Evolutionary conservation across 1,140 invertebrate species (phyloP).

Genomic region (Ips nitidus): DNA sequence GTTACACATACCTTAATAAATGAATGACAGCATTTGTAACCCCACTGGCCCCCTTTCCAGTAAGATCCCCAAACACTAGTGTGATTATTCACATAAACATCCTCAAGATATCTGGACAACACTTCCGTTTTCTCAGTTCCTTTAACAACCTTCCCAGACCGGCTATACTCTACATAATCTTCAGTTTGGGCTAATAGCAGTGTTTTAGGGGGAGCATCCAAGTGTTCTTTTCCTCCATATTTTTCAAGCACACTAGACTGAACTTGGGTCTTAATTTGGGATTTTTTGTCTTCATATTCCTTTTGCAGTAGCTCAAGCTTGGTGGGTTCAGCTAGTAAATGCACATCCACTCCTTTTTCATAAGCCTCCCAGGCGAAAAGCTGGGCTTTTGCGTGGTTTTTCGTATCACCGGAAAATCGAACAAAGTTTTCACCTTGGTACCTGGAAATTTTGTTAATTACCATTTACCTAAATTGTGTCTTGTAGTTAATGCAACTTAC

Average conservation of each 20-base stretch:
- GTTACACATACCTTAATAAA: slow-evolving; percentile 73
- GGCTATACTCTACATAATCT: slow-evolving; percentile 93
- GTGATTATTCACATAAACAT: slow-evolving; percentile 90
- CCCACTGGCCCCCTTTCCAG: slow-evolving; percentile 92
- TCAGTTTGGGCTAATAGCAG: slow-evolving; percentile 93
- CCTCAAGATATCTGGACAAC: slow-evolving; percentile 93
- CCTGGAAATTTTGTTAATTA: slow-evolving; percentile 54
- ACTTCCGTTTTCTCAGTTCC: slow-evolving; percentile 87
- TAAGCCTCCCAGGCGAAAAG: slow-evolving; percentile 98
- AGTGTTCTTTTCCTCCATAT: slow-evolving; percentile 92
- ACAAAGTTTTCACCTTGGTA: slow-evolving; percentile 97
- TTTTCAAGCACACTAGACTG: slow-evolving; percentile 76
- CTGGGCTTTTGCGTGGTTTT: slow-evolving; percentile 86
- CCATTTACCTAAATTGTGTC: slow-evolving; percentile 7
- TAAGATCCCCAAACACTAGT: slow-evolving; percentile 94
- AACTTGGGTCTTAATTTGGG: slow-evolving; percentile 77
- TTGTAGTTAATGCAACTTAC: slow-evolving; percentile 16
- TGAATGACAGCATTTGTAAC: slow-evolving; percentile 94
- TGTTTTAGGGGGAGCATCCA: slow-evolving; percentile 82
- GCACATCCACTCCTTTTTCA: slow-evolving; percentile 91
- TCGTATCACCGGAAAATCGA: slow-evolving; percentile 90
- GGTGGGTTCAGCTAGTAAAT: slow-evolving; percentile 95
- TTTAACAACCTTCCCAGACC: slow-evolving; percentile 82
- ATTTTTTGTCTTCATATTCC: slow-evolving; percentile 88
- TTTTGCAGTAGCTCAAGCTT: slow-evolving; percentile 90